Evolutionary conservation across 2,797 vertebrate species (phyloP), one percentile per base, ranked within the genome.

Genomic region (Bradypus variegatus): DNA sequence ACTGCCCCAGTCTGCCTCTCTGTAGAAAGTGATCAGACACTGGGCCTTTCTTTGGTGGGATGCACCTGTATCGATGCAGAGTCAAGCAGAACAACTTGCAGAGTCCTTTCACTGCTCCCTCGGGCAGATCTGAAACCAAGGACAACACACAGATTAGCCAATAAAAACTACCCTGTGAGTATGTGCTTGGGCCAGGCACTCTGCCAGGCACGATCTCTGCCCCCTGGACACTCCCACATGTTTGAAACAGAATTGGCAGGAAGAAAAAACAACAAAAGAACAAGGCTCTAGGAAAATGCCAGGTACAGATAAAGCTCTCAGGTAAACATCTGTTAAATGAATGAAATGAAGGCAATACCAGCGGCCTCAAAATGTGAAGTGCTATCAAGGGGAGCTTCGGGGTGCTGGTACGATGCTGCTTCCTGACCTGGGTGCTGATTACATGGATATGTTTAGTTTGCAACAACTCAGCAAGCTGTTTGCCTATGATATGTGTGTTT

Each of bases 41-140:
- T 2, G 31, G 69, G 62, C 67, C 48, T 29, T 9, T 64, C 48
- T 33, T 9, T 64, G 36, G 23, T 1, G 27, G 50, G 65, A 86
- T 97, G 97, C 96, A 99, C 99, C 98, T 97, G 95, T 99, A 99
- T 96, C 99, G 98, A 97, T 99, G 98, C 91, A 99, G 97, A 25
- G 99, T 99, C 93, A 99, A 97, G 97, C 98, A 99, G 97, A 99
- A 99, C 83, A 99, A 98, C 94, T 98, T 99, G 97, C 99, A 99
- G 53, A 99, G 97, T 82, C 98, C 99, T 97, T 98, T 99, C 93
- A 99, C 97, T n/a, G 98, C 98, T 62, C 98, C 98, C 96, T 99
- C 99, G 38, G 99, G 99, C 94, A 99, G 97, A 94, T 98, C 99
- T 99, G 96, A 79, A 97, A 97, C 64, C 96, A 92, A 95, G 36